Evolutionary conservation across 2,888 invertebrate species (phyloP).

Genomic region (Halictus ligatus): DNA sequence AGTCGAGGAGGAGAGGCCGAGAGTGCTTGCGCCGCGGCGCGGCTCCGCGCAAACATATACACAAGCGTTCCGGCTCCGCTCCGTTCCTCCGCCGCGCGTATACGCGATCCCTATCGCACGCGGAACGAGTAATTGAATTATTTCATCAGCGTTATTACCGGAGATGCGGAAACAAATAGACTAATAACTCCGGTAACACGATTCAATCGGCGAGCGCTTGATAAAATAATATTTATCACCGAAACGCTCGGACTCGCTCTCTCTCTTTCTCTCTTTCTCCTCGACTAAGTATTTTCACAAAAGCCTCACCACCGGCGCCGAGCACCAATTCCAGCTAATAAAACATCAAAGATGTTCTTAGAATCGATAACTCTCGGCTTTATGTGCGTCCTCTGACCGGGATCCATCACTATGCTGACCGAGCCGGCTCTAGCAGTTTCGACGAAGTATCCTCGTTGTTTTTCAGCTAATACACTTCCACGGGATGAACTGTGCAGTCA

Average conservation of each 20-base stretch:
- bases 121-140: conserved; percentile 54
- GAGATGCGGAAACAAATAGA: conserved; percentile 53
- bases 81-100: not conserved
- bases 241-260: not conserved
- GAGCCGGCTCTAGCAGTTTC: not conserved
- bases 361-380: not conserved
- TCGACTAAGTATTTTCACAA: not conserved
- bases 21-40: not conserved
- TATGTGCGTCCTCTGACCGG: not conserved
- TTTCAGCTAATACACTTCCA: too few species aligned
- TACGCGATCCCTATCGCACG: conserved; percentile 35
- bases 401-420: not conserved
- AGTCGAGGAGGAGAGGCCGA: conserved; percentile 22
- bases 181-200: conserved; percentile 37
- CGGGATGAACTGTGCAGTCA: too few species aligned
- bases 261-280: not conserved
- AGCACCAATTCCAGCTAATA: not conserved
- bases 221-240: conserved; percentile 39
- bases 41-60: not conserved
- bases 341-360: not conserved
- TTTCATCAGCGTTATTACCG: conserved; percentile 57
- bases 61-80: not conserved
- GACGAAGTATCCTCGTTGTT: not conserved
- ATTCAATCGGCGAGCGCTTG: conserved; percentile 41
- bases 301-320: not conserved